Percentiles rank a stretch among this genome's conserved stretches.
These are phyloP conservation scores for Apamea anceps DNA, from an alignment of 2,888 invertebrate genomes.

Conservation along the genomic window DNA sequence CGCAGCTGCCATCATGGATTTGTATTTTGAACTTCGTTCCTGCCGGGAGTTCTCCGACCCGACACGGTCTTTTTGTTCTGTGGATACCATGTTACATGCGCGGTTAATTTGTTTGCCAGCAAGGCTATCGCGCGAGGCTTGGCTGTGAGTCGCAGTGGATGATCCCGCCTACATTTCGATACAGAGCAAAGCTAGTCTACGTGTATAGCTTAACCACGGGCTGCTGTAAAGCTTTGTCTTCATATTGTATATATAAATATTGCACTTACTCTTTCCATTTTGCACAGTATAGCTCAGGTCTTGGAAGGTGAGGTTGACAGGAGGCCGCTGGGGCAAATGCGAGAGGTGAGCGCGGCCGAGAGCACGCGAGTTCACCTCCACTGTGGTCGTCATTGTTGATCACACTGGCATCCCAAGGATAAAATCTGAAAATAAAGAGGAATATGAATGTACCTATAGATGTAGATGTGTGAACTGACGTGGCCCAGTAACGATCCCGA, in stretches of 20 bases:
- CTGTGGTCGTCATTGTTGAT: conserved; percentile 45
- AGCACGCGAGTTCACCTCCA: conserved; percentile 72
- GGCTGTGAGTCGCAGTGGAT: neutral
- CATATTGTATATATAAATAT: neutral
- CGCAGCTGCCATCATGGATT: no score
- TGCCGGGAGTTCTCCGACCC: no score
- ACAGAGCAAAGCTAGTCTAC: neutral
- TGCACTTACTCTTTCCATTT: conserved; percentile 89
- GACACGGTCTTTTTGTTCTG: no score
- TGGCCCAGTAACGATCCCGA: neutral
- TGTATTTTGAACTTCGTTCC: no score
- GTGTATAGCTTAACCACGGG: neutral
- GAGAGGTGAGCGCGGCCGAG: conserved; percentile 86
- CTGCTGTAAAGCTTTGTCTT: no score
- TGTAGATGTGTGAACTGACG: neutral
- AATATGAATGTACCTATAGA: neutral
- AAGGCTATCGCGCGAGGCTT: neutral
- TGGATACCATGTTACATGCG: no score
- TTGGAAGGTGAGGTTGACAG: conserved; percentile 95
- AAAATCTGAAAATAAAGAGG: conserved; percentile 31
- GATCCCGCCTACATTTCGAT: no score
- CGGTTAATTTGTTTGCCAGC: neutral
- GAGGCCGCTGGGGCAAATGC: conserved; percentile 92
- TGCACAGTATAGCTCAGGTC: conserved; percentile 95
- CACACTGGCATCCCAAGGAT: conserved; percentile 46